Evolutionary conservation across 2,888 invertebrate genomes (phyloP).

Genomic region (Girardia tigrina): DNA sequence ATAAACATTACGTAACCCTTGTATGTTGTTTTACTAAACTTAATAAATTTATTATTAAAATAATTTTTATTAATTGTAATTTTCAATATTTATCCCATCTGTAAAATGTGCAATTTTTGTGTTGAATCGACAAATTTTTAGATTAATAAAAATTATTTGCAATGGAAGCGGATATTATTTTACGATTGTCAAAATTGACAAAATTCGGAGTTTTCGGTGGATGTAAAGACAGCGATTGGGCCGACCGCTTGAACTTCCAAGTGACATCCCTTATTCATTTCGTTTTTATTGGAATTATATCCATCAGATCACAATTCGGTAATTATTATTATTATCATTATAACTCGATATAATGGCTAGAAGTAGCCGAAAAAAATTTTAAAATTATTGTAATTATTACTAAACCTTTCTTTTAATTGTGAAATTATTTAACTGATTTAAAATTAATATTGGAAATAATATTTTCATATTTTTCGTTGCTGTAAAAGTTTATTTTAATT

Average conservation of each 20-base stretch:
- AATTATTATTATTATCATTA: background rate
- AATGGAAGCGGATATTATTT: slow-evolving; percentile 1
- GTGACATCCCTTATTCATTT: background rate
- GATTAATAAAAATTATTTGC: background rate
- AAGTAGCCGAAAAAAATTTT: too few species aligned
- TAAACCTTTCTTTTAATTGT: too few species aligned
- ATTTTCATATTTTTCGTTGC: too few species aligned
- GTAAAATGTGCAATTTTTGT: background rate
- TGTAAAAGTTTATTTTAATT: too few species aligned
- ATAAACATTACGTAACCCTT: slow-evolving; percentile 16
- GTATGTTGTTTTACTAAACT: background rate
- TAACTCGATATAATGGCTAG: too few species aligned
- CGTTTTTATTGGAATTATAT: background rate
- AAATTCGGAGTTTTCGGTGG: slow-evolving; percentile 1
- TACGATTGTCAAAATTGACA: background rate
- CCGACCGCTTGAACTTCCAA: background rate
- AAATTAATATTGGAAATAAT: too few species aligned
- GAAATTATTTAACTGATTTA: too few species aligned
- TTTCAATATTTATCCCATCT: background rate
- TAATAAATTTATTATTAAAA: background rate
- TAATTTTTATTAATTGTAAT: background rate
- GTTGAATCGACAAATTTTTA: background rate
- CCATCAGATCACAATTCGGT: slow-evolving; percentile 15
- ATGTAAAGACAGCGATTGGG: background rate
- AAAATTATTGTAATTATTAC: too few species aligned